These are phyloP conservation scores for Cerastis rubricosa DNA, from an alignment of 2,888 invertebrate species.

Conservation along the genomic window DNA sequence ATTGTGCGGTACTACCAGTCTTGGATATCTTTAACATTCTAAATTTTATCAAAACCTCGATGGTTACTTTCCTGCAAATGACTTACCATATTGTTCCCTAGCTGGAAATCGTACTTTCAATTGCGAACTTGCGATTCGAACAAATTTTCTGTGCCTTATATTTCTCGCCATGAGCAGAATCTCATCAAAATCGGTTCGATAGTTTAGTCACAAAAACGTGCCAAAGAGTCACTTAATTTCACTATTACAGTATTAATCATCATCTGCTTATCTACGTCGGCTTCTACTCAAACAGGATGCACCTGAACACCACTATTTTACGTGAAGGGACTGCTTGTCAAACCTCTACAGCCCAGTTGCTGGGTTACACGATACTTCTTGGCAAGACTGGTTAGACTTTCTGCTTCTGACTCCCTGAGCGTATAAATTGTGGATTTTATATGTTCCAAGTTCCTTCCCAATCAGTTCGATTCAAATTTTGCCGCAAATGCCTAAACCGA, in stretches of 20 bases:
- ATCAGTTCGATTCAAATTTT: neutral
- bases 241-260: neutral
- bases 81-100: neutral
- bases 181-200: neutral
- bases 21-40: no score
- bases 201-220: neutral
- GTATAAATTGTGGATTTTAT: neutral
- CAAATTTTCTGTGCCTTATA: conserved; percentile 7
- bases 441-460: no score
- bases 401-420: no score
- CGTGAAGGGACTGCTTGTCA: neutral
- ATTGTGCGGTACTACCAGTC: no score
- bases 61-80: no score
- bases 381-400: neutral
- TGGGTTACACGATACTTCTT: neutral
- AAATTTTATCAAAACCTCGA: no score
- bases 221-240: neutral
- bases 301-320: neutral
- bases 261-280: neutral
- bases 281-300: neutral
- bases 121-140: conserved; percentile 1
- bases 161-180: conserved; percentile 9
- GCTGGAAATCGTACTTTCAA: conserved; percentile 9
- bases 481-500: neutral
- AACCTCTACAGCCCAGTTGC: neutral